Conservation (phyloP, 2,888 invertebrate genomes). For the Cantharis rustica region DNA sequence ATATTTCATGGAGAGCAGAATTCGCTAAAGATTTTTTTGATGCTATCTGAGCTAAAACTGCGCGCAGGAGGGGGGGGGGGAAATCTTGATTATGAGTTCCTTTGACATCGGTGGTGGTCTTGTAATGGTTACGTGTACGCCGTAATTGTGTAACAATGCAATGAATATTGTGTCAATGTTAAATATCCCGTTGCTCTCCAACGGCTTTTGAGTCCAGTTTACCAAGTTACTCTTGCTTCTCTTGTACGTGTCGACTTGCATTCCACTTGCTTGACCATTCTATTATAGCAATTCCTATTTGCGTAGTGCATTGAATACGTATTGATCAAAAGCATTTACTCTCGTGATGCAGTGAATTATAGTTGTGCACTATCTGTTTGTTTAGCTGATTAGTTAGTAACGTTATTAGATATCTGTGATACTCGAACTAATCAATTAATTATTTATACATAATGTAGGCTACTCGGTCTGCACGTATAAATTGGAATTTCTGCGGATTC, state of each 20-base stretch:
- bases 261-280: slow-evolving; percentile 44
- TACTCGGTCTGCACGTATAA: slow-evolving; percentile 10
- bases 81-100: not conserved
- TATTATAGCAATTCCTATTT: slow-evolving; percentile 50
- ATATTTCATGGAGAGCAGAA: slow-evolving; percentile 14
- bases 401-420: slow-evolving; percentile 59
- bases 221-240: slow-evolving; percentile 40
- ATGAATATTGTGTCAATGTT: slow-evolving; percentile 48
- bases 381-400: slow-evolving; percentile 59
- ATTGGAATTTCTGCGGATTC: slow-evolving; percentile 7
- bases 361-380: slow-evolving; percentile 58
- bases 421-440: slow-evolving; percentile 58
- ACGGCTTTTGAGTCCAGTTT: slow-evolving; percentile 46
- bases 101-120: slow-evolving; percentile 20
- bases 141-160: slow-evolving; percentile 49
- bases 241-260: not conserved
- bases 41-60: not conserved
- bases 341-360: slow-evolving; percentile 57
- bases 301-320: slow-evolving; percentile 57
- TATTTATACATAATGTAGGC: slow-evolving; percentile 55
- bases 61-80: too few species aligned
- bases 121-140: slow-evolving; percentile 49
- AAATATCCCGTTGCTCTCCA: slow-evolving; percentile 45
- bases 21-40: not conserved
- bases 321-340: slow-evolving; percentile 57